Conservation (phyloP, 2,888 invertebrate genomes). For the Platycheirus albimanus region DNA sequence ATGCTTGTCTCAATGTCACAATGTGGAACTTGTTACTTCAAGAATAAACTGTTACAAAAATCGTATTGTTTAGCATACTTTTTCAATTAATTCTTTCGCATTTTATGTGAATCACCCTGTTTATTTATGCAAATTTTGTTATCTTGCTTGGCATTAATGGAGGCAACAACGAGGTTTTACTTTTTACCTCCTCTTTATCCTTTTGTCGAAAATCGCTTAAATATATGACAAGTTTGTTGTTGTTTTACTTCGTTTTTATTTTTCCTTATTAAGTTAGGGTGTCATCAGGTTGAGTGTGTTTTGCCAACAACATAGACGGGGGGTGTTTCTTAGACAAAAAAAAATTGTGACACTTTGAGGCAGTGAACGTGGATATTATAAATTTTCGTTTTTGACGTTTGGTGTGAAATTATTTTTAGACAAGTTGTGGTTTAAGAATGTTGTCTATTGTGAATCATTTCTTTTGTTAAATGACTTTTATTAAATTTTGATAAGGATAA, state of each 20-base stretch:
- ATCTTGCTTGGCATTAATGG: slow-evolving; percentile 55
- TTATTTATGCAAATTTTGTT: slow-evolving; percentile 52
- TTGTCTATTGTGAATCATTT: too few relatives aligned
- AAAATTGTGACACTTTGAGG: not conserved
- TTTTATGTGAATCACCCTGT: too few relatives aligned
- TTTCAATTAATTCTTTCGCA: too few relatives aligned
- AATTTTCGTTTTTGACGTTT: not conserved
- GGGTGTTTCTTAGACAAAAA: not conserved
- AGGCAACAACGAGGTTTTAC: slow-evolving; percentile 56
- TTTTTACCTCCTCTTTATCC: slow-evolving; percentile 36
- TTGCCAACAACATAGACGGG: not conserved
- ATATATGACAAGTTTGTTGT: not conserved
- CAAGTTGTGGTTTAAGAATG: not conserved
- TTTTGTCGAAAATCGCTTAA: not conserved
- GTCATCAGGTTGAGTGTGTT: not conserved
- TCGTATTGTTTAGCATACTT: too few relatives aligned
- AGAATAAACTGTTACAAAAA: too few relatives aligned
- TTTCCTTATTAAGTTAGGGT: not conserved
- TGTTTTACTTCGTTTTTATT: too few relatives aligned
- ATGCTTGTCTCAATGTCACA: too few relatives aligned
- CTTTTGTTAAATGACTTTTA: too few relatives aligned
- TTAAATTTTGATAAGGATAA: too few relatives aligned
- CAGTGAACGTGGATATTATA: not conserved
- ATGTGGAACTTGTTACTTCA: too few relatives aligned
- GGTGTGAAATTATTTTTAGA: not conserved